A percentile compares a stretch with the other conserved stretches of the same genome.
phyloP scores from a whole-genome alignment of 2,888 invertebrate genomes.

The Papilio demoleus region DNA sequence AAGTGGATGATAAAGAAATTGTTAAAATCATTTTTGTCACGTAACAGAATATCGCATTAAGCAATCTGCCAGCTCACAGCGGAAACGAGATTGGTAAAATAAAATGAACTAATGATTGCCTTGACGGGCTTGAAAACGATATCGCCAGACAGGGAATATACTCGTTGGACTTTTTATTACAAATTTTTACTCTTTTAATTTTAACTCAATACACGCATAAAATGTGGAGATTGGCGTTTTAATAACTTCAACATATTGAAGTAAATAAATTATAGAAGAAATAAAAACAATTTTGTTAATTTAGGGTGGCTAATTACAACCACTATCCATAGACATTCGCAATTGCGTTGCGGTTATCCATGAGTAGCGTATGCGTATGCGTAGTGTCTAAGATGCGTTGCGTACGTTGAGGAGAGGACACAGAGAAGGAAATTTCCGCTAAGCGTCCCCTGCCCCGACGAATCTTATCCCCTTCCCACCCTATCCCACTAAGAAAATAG shows the following conservation, averaged over 20 bases:
- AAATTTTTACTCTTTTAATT: not conserved
- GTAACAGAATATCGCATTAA: constrained; percentile 75
- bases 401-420: too few relatives aligned
- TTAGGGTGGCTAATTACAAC: not conserved
- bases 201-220: constrained; percentile 7
- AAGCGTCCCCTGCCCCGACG: too few relatives aligned
- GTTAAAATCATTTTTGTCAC: constrained; percentile 63
- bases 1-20: constrained; percentile 58
- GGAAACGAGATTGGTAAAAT: constrained; percentile 59
- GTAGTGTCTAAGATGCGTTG: too few relatives aligned
- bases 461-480: too few relatives aligned
- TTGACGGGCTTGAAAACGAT: constrained; percentile 36
- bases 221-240: not conserved
- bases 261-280: not conserved
- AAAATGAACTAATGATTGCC: constrained; percentile 50
- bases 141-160: constrained; percentile 35
- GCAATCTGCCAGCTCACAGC: constrained; percentile 55
- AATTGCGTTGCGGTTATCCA: too few relatives aligned
- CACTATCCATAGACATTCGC: too few relatives aligned
- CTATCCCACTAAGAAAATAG: too few relatives aligned
- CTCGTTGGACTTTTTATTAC: constrained; percentile 20
- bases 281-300: not conserved
- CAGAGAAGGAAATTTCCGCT: too few relatives aligned
- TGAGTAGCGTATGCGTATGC: too few relatives aligned
- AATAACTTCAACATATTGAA: not conserved